Percentiles rank a stretch among this genome's conserved stretches.
Evolutionary conservation across 2,888 invertebrate species (phyloP).

Genomic region (Dendrolimus houi): DNA sequence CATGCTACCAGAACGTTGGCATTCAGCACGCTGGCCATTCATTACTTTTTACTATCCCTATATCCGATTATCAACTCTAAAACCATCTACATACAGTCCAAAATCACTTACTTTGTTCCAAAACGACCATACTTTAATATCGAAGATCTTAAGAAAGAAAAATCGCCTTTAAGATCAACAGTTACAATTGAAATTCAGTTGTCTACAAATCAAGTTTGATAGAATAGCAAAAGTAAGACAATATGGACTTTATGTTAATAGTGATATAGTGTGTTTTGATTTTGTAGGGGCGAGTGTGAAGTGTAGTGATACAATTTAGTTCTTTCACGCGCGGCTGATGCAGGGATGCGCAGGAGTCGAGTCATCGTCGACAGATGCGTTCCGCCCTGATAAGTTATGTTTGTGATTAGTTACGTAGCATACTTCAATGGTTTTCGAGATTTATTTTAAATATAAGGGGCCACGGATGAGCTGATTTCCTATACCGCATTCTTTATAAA

Average conservation of each 20-base stretch:
- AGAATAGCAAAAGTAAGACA: neutral
- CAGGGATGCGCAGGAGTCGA: constrained; percentile 41
- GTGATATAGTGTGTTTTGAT: constrained; percentile 16
- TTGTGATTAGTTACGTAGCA: constrained; percentile 23
- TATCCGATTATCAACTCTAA: constrained; percentile 23
- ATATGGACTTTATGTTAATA: constrained; percentile 9
- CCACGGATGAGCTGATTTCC: neutral
- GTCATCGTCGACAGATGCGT: constrained; percentile 60
- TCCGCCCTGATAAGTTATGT: constrained; percentile 53
- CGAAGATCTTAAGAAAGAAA: too few relatives aligned
- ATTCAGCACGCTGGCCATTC: constrained; percentile 38
- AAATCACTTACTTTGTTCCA: neutral
- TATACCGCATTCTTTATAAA: too few relatives aligned
- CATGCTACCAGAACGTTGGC: constrained; percentile 58
- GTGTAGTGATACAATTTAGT: constrained; percentile 37
- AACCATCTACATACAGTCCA: neutral
- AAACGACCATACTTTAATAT: too few relatives aligned
- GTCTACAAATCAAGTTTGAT: neutral
- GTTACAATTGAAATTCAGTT: neutral
- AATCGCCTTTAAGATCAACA: too few relatives aligned
- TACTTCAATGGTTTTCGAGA: constrained; percentile 1
- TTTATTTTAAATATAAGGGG: constrained; percentile 7
- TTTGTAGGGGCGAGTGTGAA: constrained; percentile 9
- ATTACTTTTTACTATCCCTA: constrained; percentile 14
- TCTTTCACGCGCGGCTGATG: constrained; percentile 55